Base-by-base conservation (phyloP, 2,113 vertebrate genomes). In the Phaethornis superciliosus region DNA sequence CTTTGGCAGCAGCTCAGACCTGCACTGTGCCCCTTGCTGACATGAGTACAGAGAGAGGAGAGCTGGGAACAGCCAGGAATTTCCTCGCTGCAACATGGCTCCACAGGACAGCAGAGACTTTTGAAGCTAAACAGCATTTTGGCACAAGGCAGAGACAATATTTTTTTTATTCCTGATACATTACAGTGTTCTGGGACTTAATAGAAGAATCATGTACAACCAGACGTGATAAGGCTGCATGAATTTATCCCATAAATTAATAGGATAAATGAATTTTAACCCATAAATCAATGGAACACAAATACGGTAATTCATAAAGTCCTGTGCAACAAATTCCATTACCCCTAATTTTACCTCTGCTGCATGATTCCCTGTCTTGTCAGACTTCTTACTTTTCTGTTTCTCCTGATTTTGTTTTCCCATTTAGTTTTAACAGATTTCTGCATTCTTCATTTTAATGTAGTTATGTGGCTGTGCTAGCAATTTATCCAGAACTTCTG, bases 71-170 rank as follows among this genome's bases (percentile, higher is more conserved):
- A 81, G 76, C 21, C 70, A 22, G 67, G 20, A 52, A 24, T 62
- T 42, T 72, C 67, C 60, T 68, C 0, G 0, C 54, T 85, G 17
- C 8, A 10, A 59, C 30, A 69, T 0, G 0, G 63, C 60, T 55
- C 32, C 27, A 35, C 21, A 52, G 69, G 85, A 69, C 9, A 7
- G 92, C 71, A 94, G 35, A 33, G 32, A 70, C 52, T 44, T 86
- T 54, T 3, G 47, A 64, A 92, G 46, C 65, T 65, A 47, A 77
- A 67, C 13, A 12, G 88, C 58, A 71, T 77, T 94, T 78, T 85
- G 82, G 87, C 85, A 81, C 0, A 1, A 95, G 37, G 24, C n/a
- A 82, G 35, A 90, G 68, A 44, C 16, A 17, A 27, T 37, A 49
- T 90, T 81, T 20, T 65, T 81, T 20, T 58, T 64, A 52, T 65